Evolutionary conservation across 1,140 invertebrate species (phyloP), one percentile per base, ranked within the genome.

Genomic region (Brachystomella parvula): DNA sequence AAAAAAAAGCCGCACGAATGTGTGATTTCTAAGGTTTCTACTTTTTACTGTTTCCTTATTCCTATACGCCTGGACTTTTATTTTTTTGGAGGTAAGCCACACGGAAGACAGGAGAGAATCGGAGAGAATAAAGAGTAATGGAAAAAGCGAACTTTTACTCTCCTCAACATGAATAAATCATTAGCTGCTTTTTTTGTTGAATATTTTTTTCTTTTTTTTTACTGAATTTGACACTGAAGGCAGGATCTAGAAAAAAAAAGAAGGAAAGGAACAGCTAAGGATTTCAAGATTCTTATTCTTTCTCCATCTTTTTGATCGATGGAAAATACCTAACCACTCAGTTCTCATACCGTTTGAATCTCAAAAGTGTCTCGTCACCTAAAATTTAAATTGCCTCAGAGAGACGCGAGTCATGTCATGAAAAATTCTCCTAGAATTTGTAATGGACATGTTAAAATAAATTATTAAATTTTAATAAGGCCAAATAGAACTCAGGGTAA

Each of bases 101-200:
- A 21, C n/a, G 63, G 47, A 53, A 64, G 56, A 21, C 56, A 60
- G 64, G 64, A 56, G 44, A 39, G 35, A 39, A 39, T 39, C 47
- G 64, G 64, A 56, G 44, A 39, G 35, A 39, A 39, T 39, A 39
- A 39, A 6, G 35, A 39, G 64, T 65, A 65, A 65, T 65, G 64
- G 64, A 65, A 62, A 53, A 62, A 66, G 65, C 58, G 58, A 62
- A 66, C 65, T 66, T 66, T 39, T 59, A 66, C 65, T 66, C 60
- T 66, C n/a, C n/a, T n/a, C 44, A 44, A 62, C 60, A 66, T 66
- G 65, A 66, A 66, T 66, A 66, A 66, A 66, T 66, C 65, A 66
- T 66, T 66, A 66, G 65, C 47, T 66, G 59, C 61, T 66, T 66
- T 53, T 53, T 9, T 12, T 12, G 39, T 24, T 30, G 15, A 17